Evolutionary conservation across 2,797 vertebrate species (phyloP).

Genomic region (Cyprinella venusta): DNA sequence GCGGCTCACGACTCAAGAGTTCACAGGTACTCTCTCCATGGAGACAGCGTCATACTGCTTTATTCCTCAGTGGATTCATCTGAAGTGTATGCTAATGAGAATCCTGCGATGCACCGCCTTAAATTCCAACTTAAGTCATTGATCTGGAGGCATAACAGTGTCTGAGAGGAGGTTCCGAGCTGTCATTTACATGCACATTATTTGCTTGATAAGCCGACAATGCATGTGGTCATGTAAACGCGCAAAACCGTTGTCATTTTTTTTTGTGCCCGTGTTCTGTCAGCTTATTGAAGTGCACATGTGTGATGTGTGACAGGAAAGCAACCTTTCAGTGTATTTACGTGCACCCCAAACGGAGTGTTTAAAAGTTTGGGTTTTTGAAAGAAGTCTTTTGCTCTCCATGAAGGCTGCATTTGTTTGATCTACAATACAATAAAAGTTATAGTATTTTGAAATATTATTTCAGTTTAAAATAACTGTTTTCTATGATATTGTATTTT

Average conservation of each 20-base stretch:
- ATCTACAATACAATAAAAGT: too few relatives aligned
- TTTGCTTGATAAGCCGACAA: background rate
- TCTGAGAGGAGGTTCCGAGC: background rate
- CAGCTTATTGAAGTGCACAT: background rate
- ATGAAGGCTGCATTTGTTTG: too few relatives aligned
- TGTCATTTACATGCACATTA: background rate
- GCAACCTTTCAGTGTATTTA: too few relatives aligned
- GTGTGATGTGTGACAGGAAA: background rate
- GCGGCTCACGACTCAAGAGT: constrained; percentile 15
- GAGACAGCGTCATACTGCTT: constrained; percentile 13
- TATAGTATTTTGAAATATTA: too few relatives aligned
- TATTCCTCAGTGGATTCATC: constrained; percentile 31
- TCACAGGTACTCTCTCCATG: constrained; percentile 16
- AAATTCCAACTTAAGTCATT: background rate
- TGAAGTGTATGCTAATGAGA: constrained; percentile 33
- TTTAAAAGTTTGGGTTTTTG: too few relatives aligned
- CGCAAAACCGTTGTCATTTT: background rate
- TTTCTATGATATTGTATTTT: too few relatives aligned
- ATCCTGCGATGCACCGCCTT: constrained; percentile 3
- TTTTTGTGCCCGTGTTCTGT: background rate
- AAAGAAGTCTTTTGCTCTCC: too few relatives aligned
- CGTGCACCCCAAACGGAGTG: too few relatives aligned
- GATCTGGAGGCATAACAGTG: constrained; percentile 15
- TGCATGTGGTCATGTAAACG: background rate
- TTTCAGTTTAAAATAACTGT: too few relatives aligned